Evolutionary conservation across 1,140 invertebrate genomes (phyloP).

Genomic region (Sitophilus oryzae): DNA sequence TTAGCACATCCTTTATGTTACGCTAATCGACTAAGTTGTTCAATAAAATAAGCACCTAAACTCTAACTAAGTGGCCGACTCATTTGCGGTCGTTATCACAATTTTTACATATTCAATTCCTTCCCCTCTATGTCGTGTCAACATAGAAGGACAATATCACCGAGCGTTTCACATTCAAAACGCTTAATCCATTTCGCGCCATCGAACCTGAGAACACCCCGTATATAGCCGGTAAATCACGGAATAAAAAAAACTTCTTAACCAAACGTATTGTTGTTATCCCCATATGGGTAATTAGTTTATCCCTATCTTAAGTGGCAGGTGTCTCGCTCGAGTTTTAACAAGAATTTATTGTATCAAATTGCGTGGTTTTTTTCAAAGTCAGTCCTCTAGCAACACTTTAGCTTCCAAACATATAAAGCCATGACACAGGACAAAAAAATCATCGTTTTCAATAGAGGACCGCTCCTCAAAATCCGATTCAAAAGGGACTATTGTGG

Average conservation of each 20-base stretch:
- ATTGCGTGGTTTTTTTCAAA: not conserved
- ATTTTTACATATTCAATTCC: slow-evolving; percentile 2
- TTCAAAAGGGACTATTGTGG: slow-evolving; percentile 1
- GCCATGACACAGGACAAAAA: not conserved
- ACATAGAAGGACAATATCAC: slow-evolving; percentile 21
- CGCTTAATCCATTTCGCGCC: no score
- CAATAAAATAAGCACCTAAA: slow-evolving; percentile 2
- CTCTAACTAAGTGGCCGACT: slow-evolving; percentile 10
- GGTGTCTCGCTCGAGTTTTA: not conserved
- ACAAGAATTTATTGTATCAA: no score
- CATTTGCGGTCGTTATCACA: slow-evolving; percentile 16
- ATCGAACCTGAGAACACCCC: not conserved
- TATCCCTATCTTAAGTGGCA: not conserved
- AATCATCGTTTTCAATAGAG: slow-evolving; percentile 10
- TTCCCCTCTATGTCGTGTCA: slow-evolving; percentile 6
- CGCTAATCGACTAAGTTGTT: no score
- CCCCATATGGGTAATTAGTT: not conserved
- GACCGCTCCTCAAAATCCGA: slow-evolving; percentile 13
- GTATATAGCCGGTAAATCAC: not conserved
- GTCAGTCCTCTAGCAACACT: no score
- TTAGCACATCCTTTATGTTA: no score
- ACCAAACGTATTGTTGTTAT: no score
- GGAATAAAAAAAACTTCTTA: no score
- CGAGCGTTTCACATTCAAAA: no score
- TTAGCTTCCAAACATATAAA: no score